These are phyloP conservation scores for Dasyornis broadbenti DNA, from an alignment of 2,113 vertebrate genomes.

Conservation along the genomic window DNA sequence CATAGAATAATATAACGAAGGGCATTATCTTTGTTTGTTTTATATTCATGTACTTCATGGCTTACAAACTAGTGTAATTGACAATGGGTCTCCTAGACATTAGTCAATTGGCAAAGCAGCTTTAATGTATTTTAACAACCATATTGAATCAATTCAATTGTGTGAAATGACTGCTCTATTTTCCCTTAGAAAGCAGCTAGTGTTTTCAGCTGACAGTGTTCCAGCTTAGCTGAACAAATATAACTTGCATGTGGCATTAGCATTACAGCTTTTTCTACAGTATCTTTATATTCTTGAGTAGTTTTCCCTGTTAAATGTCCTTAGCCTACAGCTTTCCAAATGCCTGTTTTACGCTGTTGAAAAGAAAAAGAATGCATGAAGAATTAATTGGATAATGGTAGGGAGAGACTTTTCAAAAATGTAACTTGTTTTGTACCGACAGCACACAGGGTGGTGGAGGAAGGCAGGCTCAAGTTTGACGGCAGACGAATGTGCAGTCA, in stretches of 20 bases:
- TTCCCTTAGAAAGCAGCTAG: slow-evolving; percentile 61
- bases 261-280: slow-evolving; percentile 5
- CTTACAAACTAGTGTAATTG: slow-evolving; percentile 34
- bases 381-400: slow-evolving; percentile 15
- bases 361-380: neutral
- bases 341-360: neutral
- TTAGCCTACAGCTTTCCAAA: slow-evolving; percentile 28
- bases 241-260: slow-evolving; percentile 29
- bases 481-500: neutral
- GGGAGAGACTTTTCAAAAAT: neutral
- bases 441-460: neutral
- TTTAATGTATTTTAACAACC: slow-evolving; percentile 54
- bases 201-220: slow-evolving; percentile 53
- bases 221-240: slow-evolving; percentile 50
- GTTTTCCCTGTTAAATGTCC: slow-evolving; percentile 1
- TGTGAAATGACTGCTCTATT: slow-evolving; percentile 52
- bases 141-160: slow-evolving; percentile 58
- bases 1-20: neutral
- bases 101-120: slow-evolving; percentile 47
- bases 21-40: slow-evolving; percentile 52
- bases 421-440: neutral
- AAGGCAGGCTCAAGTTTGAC: neutral
- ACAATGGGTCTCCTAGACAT: slow-evolving; percentile 52
- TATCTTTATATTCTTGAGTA: slow-evolving; percentile 14
- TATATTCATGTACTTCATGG: slow-evolving; percentile 21